Conservation (phyloP, 2,797 vertebrate species). For the Schizopygopsis pylzovi region DNA sequence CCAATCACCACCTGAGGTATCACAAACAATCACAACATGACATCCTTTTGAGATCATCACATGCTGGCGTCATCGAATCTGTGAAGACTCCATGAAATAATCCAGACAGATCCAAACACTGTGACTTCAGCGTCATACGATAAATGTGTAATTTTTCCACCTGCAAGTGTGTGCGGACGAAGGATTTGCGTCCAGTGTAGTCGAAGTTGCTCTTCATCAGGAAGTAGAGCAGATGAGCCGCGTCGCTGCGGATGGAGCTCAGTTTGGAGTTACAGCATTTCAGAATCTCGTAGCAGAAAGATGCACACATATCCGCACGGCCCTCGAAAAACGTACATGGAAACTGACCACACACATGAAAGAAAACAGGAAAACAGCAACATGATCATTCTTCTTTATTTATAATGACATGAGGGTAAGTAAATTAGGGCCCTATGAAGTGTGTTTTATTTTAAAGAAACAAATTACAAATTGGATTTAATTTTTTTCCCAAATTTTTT, state of each 20-base stretch:
- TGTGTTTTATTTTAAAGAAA: background rate
- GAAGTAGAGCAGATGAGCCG: constrained; percentile 95
- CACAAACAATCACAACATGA: background rate
- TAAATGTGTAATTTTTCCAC: constrained; percentile 61
- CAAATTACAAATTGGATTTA: background rate
- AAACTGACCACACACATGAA: constrained; percentile 77
- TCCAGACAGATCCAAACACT: background rate
- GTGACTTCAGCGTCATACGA: background rate
- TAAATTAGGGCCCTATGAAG: background rate
- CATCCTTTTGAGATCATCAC: background rate
- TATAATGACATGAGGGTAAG: background rate
- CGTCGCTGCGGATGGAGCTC: constrained; percentile 92
- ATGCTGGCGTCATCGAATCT: background rate
- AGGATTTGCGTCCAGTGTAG: constrained; percentile 95
- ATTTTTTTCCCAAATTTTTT: background rate
- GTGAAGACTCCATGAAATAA: background rate
- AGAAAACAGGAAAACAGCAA: background rate
- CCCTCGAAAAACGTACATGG: constrained; percentile 96
- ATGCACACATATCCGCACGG: constrained; percentile 95
- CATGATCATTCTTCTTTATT: background rate
- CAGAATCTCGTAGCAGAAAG: constrained; percentile 95
- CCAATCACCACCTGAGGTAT: constrained; percentile 92
- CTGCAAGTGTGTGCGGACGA: constrained; percentile 93
- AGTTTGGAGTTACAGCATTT: constrained; percentile 98
- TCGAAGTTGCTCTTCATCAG: constrained; percentile 99